Percentiles rank a stretch among this genome's conserved stretches.
Conservation (phyloP, 2,797 vertebrate genomes). For the Pogoniulus pusillus region DNA sequence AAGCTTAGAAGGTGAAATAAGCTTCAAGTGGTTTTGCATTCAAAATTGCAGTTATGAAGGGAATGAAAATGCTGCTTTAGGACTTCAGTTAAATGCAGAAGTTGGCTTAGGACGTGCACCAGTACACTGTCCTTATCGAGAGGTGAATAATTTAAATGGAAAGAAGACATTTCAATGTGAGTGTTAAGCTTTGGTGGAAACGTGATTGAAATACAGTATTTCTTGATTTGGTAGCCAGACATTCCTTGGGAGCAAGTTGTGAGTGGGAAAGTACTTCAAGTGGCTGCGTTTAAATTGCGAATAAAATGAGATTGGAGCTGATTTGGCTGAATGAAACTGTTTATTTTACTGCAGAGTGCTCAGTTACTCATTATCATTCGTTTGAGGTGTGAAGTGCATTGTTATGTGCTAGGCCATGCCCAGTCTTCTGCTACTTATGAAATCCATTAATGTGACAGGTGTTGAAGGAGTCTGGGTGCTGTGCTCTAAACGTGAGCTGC, state of each 20-base stretch:
- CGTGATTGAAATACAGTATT: neutral
- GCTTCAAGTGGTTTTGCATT: neutral
- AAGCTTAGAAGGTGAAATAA: neutral
- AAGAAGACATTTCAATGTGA: neutral
- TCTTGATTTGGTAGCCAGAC: neutral
- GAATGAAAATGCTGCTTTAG: neutral
- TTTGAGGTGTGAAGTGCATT: slow-evolving; percentile 4
- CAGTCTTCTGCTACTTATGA: neutral
- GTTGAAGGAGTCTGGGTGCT: neutral
- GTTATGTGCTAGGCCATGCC: neutral
- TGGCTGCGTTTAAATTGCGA: slow-evolving; percentile 8
- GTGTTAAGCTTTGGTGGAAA: neutral
- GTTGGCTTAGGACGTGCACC: neutral
- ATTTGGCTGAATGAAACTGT: slow-evolving; percentile 11
- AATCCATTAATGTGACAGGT: neutral
- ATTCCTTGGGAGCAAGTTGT: neutral
- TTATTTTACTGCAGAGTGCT: neutral
- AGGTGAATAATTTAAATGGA: neutral
- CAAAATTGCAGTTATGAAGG: neutral
- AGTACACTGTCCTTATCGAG: neutral
- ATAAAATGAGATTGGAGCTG: neutral
- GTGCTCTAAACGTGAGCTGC: neutral
- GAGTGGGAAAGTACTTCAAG: neutral
- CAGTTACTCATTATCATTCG: neutral
- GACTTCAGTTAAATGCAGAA: neutral